Conservation (phyloP, 2,888 invertebrate genomes). For the Drosophila putrida region DNA sequence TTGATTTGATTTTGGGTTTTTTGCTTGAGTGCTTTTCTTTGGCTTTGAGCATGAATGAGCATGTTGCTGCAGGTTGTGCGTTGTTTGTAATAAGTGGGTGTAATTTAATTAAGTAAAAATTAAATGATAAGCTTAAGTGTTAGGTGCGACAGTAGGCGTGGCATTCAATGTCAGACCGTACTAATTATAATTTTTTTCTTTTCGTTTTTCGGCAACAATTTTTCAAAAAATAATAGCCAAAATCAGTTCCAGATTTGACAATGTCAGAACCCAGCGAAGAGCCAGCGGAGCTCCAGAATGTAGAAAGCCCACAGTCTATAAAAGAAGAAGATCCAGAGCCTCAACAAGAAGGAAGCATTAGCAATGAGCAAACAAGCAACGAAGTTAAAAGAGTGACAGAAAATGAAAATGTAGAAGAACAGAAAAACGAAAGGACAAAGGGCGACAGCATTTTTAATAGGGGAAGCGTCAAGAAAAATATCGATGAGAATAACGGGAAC, state of each 20-base stretch:
- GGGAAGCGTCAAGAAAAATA: background rate
- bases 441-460: background rate
- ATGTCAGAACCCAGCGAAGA: conserved; percentile 24
- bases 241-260: background rate
- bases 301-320: background rate
- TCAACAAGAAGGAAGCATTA: background rate
- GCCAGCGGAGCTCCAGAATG: background rate
- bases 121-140: conserved; percentile 32
- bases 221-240: background rate
- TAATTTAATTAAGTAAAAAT: conserved; percentile 27
- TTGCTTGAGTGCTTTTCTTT: conserved; percentile 64
- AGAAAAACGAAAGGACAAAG: background rate
- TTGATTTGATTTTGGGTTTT: conserved; percentile 69
- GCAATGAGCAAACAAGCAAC: background rate
- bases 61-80: conserved; percentile 16
- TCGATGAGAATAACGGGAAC: background rate
- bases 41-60: conserved; percentile 45
- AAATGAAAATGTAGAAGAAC: background rate
- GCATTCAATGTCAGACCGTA: background rate
- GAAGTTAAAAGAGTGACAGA: background rate
- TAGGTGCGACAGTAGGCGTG: conserved; percentile 32
- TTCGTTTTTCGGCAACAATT: conserved; percentile 5
- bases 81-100: conserved; percentile 23
- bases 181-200: background rate
- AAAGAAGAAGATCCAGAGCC: background rate